A percentile compares a stretch with the other conserved stretches of the same genome.
Conservation (phyloP, 53 echinoderm and acorn worm species). For the Paelopatides confundens region DNA sequence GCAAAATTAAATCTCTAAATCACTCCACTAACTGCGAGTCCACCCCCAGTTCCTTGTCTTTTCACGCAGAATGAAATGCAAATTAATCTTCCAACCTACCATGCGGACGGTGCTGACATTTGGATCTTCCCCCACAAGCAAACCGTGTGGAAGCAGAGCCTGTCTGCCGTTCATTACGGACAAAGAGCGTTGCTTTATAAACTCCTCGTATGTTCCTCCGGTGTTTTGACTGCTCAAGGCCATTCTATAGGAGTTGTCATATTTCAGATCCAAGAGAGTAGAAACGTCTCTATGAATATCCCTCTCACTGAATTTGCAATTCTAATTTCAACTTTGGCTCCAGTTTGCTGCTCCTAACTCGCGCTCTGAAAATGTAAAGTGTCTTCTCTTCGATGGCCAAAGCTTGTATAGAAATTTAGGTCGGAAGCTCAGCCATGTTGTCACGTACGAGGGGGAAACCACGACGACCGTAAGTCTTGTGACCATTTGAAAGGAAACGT, state of each 20-base stretch:
- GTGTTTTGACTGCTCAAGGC: slow-evolving; percentile 9
- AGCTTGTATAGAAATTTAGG: no score
- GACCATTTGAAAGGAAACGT: no score
- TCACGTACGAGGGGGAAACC: no score
- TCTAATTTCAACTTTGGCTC: slow-evolving; percentile 21
- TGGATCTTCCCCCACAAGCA: neutral
- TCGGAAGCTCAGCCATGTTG: no score
- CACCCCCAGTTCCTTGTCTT: neutral
- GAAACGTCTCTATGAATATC: slow-evolving; percentile 34
- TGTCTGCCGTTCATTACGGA: neutral
- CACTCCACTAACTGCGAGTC: no score
- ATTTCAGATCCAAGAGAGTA: slow-evolving; percentile 1
- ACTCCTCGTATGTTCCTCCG: neutral
- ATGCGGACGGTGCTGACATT: neutral
- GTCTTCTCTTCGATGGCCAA: neutral
- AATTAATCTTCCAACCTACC: neutral
- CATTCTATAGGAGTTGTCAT: slow-evolving; percentile 22
- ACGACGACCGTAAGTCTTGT: no score
- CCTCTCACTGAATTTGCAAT: slow-evolving; percentile 2
- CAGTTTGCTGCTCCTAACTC: neutral
- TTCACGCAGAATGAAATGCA: neutral
- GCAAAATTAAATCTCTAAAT: no score
- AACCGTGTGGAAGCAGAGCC: neutral
- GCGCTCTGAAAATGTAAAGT: neutral
- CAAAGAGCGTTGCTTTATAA: no score